Conservation (phyloP, 2,113 vertebrate genomes). For the Sinocyclocheilus rhinocerous region DNA sequence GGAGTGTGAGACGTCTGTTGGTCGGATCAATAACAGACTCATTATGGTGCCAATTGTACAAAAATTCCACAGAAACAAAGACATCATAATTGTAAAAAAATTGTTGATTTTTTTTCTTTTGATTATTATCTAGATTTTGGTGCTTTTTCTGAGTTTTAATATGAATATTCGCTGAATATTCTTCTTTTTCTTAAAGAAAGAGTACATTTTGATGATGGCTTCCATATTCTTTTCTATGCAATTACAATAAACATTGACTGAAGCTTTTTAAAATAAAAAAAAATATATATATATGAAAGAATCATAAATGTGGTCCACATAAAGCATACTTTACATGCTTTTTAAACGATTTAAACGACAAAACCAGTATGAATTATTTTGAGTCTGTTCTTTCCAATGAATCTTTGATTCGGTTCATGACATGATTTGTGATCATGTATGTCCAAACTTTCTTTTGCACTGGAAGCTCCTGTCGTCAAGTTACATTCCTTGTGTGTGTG, state of each 20-base stretch:
- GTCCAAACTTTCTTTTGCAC: no score
- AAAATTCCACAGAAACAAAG: neutral
- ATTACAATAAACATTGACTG: neutral
- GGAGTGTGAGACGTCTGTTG: conserved; percentile 51
- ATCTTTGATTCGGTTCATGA: no score
- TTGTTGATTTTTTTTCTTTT: neutral
- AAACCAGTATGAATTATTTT: neutral
- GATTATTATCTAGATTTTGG: conserved; percentile 8
- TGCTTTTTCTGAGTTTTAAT: neutral
- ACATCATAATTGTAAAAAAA: neutral
- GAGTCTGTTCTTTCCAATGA: no score
- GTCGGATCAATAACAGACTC: conserved; percentile 38
- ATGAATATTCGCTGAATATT: no score
- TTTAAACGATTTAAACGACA: neutral
- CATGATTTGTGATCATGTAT: no score
- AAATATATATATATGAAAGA: neutral
- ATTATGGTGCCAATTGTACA: conserved; percentile 20
- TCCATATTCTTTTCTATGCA: no score
- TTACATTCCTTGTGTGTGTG: no score
- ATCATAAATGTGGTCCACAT: neutral
- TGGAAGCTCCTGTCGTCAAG: no score
- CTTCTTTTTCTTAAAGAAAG: no score
- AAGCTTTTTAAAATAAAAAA: neutral
- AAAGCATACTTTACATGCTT: neutral
- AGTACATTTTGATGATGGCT: no score